Percentiles rank a stretch among this genome's conserved stretches.
These are phyloP conservation scores for Brachyrhaphis roseni DNA, from an alignment of 2,797 vertebrate genomes.

Conservation along the genomic window DNA sequence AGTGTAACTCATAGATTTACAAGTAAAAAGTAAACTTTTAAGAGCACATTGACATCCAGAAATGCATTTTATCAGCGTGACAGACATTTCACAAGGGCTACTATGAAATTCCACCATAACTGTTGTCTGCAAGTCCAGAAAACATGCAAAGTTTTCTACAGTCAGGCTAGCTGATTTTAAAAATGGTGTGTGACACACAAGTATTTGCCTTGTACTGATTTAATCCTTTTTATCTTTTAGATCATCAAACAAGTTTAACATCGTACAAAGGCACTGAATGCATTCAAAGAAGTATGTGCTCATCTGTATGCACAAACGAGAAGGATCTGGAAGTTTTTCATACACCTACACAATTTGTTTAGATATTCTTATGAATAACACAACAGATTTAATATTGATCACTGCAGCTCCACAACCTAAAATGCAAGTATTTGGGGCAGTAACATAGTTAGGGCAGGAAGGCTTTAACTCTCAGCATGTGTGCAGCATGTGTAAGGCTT, in stretches of 20 bases:
- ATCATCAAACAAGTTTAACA: neutral
- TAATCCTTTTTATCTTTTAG: neutral
- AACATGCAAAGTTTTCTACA: slow-evolving; percentile 1
- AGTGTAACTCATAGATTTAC: neutral
- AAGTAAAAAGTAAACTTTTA: slow-evolving; percentile 8
- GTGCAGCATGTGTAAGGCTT: neutral
- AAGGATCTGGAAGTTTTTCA: neutral
- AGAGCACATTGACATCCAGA: slow-evolving; percentile 19
- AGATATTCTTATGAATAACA: slow-evolving; percentile 1
- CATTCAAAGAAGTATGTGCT: neutral
- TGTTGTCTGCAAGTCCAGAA: neutral
- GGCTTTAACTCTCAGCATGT: neutral
- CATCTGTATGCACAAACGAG: neutral
- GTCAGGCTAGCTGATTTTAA: neutral
- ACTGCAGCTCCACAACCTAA: neutral
- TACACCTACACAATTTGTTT: neutral
- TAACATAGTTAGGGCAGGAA: neutral
- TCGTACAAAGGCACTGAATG: neutral
- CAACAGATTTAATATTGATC: neutral
- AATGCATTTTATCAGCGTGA: slow-evolving; percentile 19
- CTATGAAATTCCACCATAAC: neutral
- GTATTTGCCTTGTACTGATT: neutral
- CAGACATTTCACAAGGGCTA: slow-evolving; percentile 10
- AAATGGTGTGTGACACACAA: neutral
- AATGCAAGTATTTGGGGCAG: neutral